These are phyloP conservation scores for Parthenolecanium corni DNA, from an alignment of 2,888 invertebrate species.

Conservation along the genomic window DNA sequence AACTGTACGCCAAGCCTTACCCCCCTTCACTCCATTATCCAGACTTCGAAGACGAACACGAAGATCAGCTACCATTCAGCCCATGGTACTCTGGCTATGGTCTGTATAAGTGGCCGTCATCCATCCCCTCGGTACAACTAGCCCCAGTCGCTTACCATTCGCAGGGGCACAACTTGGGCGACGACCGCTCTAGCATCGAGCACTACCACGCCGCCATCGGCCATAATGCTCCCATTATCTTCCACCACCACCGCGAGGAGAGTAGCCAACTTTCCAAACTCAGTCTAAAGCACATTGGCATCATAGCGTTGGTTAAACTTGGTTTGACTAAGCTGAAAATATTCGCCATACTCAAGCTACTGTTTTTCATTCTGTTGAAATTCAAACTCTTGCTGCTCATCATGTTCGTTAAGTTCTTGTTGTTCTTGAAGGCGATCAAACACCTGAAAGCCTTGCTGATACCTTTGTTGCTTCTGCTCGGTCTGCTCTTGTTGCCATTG, in stretches of 20 bases:
- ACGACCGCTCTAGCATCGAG: constrained; percentile 2
- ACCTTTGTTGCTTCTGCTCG: constrained; percentile 31
- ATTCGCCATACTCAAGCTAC: constrained; percentile 31
- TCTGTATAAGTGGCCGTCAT: background rate
- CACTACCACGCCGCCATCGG: constrained; percentile 3
- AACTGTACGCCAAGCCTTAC: constrained; percentile 4
- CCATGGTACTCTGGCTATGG: background rate
- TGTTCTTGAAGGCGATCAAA: constrained; percentile 33
- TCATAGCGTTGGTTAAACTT: constrained; percentile 33
- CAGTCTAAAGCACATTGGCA: constrained; percentile 32
- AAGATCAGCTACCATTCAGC: constrained; percentile 10
- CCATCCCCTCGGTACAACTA: background rate
- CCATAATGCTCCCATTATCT: constrained; percentile 16
- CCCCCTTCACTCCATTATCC: background rate
- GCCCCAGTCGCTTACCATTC: background rate
- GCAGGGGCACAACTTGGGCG: background rate
- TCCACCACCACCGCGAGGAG: constrained; percentile 16
- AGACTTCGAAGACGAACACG: background rate
- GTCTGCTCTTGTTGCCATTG: constrained; percentile 11
- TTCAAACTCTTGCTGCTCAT: constrained; percentile 31
- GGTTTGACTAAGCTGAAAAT: constrained; percentile 33
- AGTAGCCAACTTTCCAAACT: constrained; percentile 22
- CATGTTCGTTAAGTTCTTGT: constrained; percentile 32
- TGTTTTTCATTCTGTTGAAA: constrained; percentile 31
- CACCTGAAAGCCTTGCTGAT: constrained; percentile 32